Evolutionary conservation across 2,113 vertebrate genomes (phyloP), one percentile per base, ranked within the genome.

Genomic region (Crotalus tigris): DNA sequence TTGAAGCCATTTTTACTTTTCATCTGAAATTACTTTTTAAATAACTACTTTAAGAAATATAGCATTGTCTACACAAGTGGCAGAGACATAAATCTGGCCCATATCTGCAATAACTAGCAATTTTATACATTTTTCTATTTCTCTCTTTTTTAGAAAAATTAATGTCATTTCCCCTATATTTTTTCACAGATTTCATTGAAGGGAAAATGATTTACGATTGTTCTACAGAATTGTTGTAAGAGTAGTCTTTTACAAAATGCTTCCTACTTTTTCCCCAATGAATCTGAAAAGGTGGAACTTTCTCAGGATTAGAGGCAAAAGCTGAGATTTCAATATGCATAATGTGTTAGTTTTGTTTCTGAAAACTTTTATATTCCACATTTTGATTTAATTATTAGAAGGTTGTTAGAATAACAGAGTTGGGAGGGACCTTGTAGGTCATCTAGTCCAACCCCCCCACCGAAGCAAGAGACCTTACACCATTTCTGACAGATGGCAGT

Each of bases 11-110:
- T 92, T 19, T 86, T 86, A 90, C 44, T 61, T 93, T 90, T 86
- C 88, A 86, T 57, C 75, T 90, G 55, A 90, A 90, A 93, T 93
- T 90, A 90, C 92, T 93, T 93, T 90, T 93, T 54, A 90, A 93
- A 93, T 86, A 93, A 93, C 88, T 90, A 44, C 88, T 93, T 93
- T 53, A 93, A 93, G 92, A 93, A 93, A 90, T 90, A 93, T 93
- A 39, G 69, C 55, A 90, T 86, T 93, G 75, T 90, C 92, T 93
- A 90, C n/a, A 85, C 75, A 86, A 51, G 88, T 93, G 92, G 75
- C 92, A 93, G 92, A 90, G 69, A 86, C 54, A 93, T 93, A 93
- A 93, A 93, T 93, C 88, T 93, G 92, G 85, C n/a, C 21, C 57
- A 86, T 55, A 90, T 93, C 92, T 93, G 92, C 92, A 93, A 89